phyloP scores from a whole-genome alignment of 2,797 vertebrate species.

The Parotocinclus haroldoi region DNA sequence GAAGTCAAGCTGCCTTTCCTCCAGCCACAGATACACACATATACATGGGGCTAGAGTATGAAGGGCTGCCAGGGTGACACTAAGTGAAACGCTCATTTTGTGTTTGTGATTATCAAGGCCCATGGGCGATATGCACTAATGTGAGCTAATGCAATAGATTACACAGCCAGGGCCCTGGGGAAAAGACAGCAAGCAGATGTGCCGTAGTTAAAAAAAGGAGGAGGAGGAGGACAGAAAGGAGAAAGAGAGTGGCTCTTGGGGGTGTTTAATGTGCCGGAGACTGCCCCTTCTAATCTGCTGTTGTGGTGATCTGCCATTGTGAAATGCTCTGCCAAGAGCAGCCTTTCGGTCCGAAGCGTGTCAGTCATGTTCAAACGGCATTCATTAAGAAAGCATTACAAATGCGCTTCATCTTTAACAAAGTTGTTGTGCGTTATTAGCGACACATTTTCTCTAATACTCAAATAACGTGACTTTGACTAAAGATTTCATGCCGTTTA shows the following conservation, averaged over 20 bases:
- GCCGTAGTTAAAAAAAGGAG: conserved; percentile 59
- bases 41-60: conserved; percentile 48
- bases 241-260: conserved; percentile 57
- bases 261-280: conserved; percentile 68
- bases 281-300: conserved; percentile 64
- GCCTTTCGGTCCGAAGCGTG: conserved; percentile 24
- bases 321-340: conserved; percentile 55
- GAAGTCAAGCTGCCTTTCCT: conserved; percentile 55
- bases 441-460: background rate
- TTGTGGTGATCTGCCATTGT: conserved; percentile 50
- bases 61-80: conserved; percentile 69
- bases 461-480: conserved; percentile 17
- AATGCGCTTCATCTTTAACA: conserved; percentile 12
- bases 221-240: conserved; percentile 27
- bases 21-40: conserved; percentile 49
- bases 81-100: conserved; percentile 84
- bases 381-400: conserved; percentile 23
- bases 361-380: conserved; percentile 19
- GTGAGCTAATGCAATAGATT: conserved; percentile 87
- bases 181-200: conserved; percentile 73
- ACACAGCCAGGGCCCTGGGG: conserved; percentile 71
- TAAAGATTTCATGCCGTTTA: background rate
- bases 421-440: conserved; percentile 16
- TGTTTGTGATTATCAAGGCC: conserved; percentile 79
- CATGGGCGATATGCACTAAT: conserved; percentile 84